Conservation (phyloP, 2,888 invertebrate genomes). For the Nematopogon swammerdamellus region DNA sequence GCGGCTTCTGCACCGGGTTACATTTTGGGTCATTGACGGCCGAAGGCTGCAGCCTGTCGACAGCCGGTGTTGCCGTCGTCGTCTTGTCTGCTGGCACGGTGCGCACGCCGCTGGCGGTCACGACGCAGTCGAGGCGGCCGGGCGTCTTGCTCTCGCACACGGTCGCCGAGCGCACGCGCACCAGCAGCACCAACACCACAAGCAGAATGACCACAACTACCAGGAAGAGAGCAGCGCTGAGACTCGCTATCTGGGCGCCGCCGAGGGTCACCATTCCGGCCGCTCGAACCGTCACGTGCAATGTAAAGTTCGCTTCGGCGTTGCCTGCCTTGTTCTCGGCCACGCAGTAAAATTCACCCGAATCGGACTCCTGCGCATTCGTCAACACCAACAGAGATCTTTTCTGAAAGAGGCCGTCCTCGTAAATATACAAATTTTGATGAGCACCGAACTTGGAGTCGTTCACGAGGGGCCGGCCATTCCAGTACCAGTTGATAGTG, state of each 20-base stretch:
- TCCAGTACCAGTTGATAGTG: slow-evolving; percentile 83
- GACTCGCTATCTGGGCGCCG: slow-evolving; percentile 80
- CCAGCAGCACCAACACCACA: slow-evolving; percentile 66
- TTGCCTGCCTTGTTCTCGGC: slow-evolving; percentile 88
- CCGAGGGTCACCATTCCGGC: slow-evolving; percentile 80
- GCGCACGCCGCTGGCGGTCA: slow-evolving; percentile 56
- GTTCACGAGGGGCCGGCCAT: slow-evolving; percentile 72
- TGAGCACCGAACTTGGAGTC: slow-evolving; percentile 76
- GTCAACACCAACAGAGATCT: slow-evolving; percentile 73
- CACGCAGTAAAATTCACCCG: slow-evolving; percentile 83
- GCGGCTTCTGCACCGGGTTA: slow-evolving; percentile 72
- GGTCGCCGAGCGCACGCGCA: slow-evolving; percentile 70
- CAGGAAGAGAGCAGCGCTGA: slow-evolving; percentile 78
- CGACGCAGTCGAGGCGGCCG: slow-evolving; percentile 69
- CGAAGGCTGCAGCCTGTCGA: slow-evolving; percentile 46
- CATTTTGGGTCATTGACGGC: slow-evolving; percentile 41
- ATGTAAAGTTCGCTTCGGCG: slow-evolving; percentile 85
- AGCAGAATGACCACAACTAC: slow-evolving; percentile 73
- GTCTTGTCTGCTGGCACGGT: slow-evolving; percentile 48
- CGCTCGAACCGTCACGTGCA: slow-evolving; percentile 74
- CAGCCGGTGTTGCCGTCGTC: slow-evolving; percentile 53
- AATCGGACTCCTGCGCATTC: slow-evolving; percentile 79
- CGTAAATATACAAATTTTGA: slow-evolving; percentile 72
- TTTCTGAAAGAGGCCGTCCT: slow-evolving; percentile 74
- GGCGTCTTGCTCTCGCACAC: slow-evolving; percentile 74